A percentile compares a stretch with the other conserved stretches of the same genome.
phyloP scores from a whole-genome alignment of 2,113 vertebrate species.

The Upupa epops region DNA sequence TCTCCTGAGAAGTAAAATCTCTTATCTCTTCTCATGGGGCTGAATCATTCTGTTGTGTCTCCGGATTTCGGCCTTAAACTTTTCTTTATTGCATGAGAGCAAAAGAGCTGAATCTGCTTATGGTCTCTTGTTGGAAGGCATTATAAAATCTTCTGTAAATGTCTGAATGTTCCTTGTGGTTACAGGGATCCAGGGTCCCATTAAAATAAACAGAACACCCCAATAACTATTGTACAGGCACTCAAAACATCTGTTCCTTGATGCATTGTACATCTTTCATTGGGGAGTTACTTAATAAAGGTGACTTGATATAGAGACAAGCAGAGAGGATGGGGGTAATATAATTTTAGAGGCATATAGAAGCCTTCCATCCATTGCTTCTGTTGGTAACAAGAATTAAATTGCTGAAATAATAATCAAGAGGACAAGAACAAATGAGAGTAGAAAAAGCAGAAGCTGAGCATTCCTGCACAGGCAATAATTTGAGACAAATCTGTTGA shows the following conservation, averaged over 20 bases:
- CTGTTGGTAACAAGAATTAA: conserved; percentile 6
- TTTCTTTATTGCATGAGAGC: neutral
- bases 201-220: conserved; percentile 54
- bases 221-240: neutral
- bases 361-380: neutral
- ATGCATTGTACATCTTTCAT: neutral
- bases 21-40: neutral
- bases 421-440: neutral
- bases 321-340: neutral
- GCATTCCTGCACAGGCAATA: neutral
- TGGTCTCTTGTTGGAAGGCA: conserved; percentile 6
- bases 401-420: conserved; percentile 29
- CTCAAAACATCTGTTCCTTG: conserved; percentile 26
- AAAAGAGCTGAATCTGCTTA: conserved; percentile 20
- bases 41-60: conserved; percentile 15
- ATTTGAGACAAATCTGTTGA: neutral
- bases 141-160: conserved; percentile 39
- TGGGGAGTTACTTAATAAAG: conserved; percentile 30
- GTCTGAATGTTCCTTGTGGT: conserved; percentile 13
- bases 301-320: conserved; percentile 9
- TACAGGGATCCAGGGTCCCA: conserved; percentile 26
- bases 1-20: conserved; percentile 14
- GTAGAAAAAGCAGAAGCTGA: neutral
- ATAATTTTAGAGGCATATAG: conserved; percentile 18
- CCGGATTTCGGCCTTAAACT: conserved; percentile 14